phyloP scores from a whole-genome alignment of 1,140 invertebrate species.

The Drosophila kanapiae region DNA sequence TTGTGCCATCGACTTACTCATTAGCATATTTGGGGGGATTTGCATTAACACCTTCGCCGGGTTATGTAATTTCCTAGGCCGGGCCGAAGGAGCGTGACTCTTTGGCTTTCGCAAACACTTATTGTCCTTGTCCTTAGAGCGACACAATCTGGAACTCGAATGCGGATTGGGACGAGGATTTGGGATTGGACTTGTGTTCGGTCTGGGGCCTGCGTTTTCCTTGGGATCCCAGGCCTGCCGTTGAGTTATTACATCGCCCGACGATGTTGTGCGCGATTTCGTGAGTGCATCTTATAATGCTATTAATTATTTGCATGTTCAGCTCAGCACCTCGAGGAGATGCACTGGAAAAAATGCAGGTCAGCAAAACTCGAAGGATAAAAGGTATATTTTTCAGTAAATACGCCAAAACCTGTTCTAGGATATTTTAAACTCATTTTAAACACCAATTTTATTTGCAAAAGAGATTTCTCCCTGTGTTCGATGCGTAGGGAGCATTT shows the following conservation, averaged over 20 bases:
- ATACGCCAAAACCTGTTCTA: not conserved
- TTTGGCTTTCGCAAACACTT: slow-evolving; percentile 73
- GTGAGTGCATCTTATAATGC: slow-evolving; percentile 85
- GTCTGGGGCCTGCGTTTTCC: not conserved
- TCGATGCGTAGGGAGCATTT: slow-evolving; percentile 42
- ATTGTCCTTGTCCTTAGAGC: slow-evolving; percentile 73
- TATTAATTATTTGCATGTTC: slow-evolving; percentile 85
- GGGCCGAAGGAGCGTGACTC: slow-evolving; percentile 67
- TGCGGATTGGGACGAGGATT: slow-evolving; percentile 10
- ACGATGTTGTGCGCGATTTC: slow-evolving; percentile 82
- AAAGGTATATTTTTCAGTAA: too few relatives aligned
- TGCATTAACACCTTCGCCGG: slow-evolving; percentile 83
- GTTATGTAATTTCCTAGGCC: slow-evolving; percentile 79
- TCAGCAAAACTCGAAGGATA: too few relatives aligned
- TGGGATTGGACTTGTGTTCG: not conserved
- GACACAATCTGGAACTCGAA: slow-evolving; percentile 54
- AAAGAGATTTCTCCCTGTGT: not conserved
- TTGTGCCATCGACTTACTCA: slow-evolving; percentile 59
- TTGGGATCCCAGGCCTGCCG: slow-evolving; percentile 30
- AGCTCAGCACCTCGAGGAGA: slow-evolving; percentile 66
- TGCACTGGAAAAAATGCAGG: not conserved
- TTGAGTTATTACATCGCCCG: slow-evolving; percentile 79
- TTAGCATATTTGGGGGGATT: slow-evolving; percentile 84
- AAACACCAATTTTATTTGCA: not conserved
- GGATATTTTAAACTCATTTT: not conserved